phyloP scores from a whole-genome alignment of 2,113 vertebrate genomes.

The Proterorhinus semilunaris region DNA sequence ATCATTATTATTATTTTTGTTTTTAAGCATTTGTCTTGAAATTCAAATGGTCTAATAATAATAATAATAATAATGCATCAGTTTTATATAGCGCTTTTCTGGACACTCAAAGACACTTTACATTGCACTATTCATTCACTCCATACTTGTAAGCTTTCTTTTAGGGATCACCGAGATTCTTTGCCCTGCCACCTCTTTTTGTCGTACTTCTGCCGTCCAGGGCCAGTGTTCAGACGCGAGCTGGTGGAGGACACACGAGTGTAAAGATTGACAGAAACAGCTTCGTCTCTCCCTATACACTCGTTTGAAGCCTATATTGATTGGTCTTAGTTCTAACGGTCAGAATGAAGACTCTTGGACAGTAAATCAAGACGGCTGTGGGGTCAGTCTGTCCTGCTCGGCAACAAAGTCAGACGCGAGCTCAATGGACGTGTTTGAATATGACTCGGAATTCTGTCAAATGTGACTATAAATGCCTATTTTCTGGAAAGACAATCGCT shows the following conservation, averaged over 20 bases:
- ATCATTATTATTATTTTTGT: too few species aligned
- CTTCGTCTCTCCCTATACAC: conserved; percentile 45
- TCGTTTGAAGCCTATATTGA: conserved; percentile 66
- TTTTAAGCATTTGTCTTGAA: too few species aligned
- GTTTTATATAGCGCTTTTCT: too few species aligned
- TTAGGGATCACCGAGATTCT: conserved; percentile 52
- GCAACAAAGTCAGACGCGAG: conserved; percentile 41
- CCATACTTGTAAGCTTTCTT: too few species aligned
- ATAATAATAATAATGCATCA: too few species aligned
- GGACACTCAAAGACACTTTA: too few species aligned
- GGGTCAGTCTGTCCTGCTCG: conserved; percentile 39
- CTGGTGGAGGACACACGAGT: conserved; percentile 53
- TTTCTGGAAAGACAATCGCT: conserved; percentile 41
- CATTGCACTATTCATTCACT: too few species aligned
- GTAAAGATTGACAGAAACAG: conserved; percentile 48
- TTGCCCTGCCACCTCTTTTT: conserved; percentile 25
- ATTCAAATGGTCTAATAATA: too few species aligned
- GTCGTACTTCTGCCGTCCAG: conserved; percentile 45
- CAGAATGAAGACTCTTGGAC: conserved; percentile 52
- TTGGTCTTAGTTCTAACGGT: conserved; percentile 54
- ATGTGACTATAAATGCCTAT: conserved; percentile 59
- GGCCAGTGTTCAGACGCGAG: conserved; percentile 50
- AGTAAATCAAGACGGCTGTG: conserved; percentile 54
- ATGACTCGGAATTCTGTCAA: conserved; percentile 46
- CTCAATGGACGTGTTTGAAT: conserved; percentile 36